Evolutionary conservation across 2,888 invertebrate species (phyloP).

Genomic region (Dichetophora obliterata): DNA sequence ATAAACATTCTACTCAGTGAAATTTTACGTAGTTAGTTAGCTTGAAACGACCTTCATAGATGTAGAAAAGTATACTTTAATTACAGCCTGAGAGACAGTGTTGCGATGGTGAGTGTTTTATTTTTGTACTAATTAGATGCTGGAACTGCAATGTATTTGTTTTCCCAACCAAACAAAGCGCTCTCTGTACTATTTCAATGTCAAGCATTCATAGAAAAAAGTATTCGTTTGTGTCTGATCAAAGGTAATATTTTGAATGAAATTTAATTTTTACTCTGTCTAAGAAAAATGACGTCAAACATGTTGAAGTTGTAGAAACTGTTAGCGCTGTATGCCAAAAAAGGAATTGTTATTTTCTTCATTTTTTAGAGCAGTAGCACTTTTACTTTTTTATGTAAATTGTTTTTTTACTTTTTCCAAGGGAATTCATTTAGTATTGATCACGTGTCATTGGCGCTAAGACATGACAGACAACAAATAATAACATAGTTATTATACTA

Average conservation of each 20-base stretch:
- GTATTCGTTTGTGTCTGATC: too few relatives aligned
- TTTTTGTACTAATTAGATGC: slow-evolving; percentile 13
- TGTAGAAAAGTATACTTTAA: not conserved
- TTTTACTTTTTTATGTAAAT: too few relatives aligned
- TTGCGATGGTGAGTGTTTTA: too few relatives aligned
- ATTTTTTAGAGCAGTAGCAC: too few relatives aligned
- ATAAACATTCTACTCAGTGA: too few relatives aligned
- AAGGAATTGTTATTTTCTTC: too few relatives aligned
- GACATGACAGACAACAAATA: not conserved
- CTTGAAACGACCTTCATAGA: slow-evolving; percentile 19
- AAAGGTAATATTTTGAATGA: too few relatives aligned
- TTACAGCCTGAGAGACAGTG: not conserved
- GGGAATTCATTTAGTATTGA: not conserved
- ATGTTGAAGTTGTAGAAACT: too few relatives aligned
- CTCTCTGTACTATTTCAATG: not conserved
- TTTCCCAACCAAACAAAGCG: not conserved
- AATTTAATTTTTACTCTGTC: too few relatives aligned
- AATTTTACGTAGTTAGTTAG: not conserved
- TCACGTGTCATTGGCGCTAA: not conserved
- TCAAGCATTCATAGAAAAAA: not conserved
- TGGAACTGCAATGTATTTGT: not conserved
- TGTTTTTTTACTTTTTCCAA: not conserved
- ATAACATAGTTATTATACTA: not conserved
- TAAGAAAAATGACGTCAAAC: too few relatives aligned
- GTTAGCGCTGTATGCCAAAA: too few relatives aligned